phyloP scores from a whole-genome alignment of 2,797 vertebrate genomes.

The Neostethus bicornis region DNA sequence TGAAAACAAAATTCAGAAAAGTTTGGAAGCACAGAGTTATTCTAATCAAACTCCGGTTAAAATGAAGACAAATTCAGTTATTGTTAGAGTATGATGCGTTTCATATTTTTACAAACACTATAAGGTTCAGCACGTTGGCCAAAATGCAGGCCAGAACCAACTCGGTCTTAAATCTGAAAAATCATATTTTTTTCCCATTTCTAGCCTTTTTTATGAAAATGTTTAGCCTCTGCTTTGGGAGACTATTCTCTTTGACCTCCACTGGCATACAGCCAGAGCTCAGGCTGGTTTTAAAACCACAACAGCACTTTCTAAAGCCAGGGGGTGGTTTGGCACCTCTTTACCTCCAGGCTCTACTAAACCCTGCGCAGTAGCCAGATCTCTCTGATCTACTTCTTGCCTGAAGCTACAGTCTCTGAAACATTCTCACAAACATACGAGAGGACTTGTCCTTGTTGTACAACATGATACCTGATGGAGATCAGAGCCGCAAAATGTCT shows the following conservation, averaged over 20 bases:
- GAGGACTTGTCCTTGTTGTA: conserved; percentile 27
- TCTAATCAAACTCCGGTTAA: too few relatives aligned
- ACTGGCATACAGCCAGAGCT: conserved; percentile 13
- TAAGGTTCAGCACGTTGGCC: too few relatives aligned
- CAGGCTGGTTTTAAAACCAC: conserved; percentile 27
- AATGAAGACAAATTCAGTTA: too few relatives aligned
- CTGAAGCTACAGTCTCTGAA: conserved; percentile 48
- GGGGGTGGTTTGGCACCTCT: conserved; percentile 23
- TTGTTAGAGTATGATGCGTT: too few relatives aligned
- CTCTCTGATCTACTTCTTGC: conserved; percentile 47
- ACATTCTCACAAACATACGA: conserved; percentile 33
- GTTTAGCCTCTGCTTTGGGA: conserved; percentile 33
- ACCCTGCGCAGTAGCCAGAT: conserved; percentile 46
- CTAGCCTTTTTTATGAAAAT: conserved; percentile 40
- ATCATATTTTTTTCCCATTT: conserved; percentile 35
- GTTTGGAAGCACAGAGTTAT: too few relatives aligned
- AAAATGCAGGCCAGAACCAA: conserved; percentile 37
- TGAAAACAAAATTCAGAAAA: too few relatives aligned
- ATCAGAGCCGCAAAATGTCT: conserved; percentile 27
- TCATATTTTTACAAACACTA: too few relatives aligned
- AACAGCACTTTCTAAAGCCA: conserved; percentile 28
- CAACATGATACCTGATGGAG: conserved; percentile 26
- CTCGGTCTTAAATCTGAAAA: conserved; percentile 37
- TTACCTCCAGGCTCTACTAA: conserved; percentile 51
- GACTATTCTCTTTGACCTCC: conserved; percentile 28